phyloP scores from a whole-genome alignment of 2,113 vertebrate species.

The Trogon melanurus region DNA sequence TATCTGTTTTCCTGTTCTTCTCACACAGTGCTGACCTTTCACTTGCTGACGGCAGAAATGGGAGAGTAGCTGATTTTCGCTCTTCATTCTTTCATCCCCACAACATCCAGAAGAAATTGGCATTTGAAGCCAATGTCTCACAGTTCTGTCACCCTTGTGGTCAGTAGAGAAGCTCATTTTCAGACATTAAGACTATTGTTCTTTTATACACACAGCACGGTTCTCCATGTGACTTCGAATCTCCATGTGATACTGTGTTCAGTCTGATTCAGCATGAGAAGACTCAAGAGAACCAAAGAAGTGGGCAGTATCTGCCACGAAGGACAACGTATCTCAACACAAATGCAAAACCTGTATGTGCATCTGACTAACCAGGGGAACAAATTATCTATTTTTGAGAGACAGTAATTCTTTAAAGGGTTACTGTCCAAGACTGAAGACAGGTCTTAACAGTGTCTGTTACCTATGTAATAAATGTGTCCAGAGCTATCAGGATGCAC shows the following conservation, averaged over 20 bases:
- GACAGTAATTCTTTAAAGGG: background rate
- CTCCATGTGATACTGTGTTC: background rate
- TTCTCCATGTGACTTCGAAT: slow-evolving; percentile 7
- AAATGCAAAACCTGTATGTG: background rate
- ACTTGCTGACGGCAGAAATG: background rate
- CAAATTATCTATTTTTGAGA: background rate
- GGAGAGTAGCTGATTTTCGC: background rate
- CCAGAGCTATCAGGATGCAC: background rate
- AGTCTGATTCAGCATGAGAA: slow-evolving; percentile 5
- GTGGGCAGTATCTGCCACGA: background rate
- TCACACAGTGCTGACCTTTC: slow-evolving; percentile 9
- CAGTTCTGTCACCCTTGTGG: background rate
- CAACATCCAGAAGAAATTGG: background rate
- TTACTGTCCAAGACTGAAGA: background rate
- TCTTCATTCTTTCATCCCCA: background rate
- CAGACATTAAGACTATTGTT: slow-evolving; percentile 38
- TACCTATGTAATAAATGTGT: background rate
- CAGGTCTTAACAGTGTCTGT: background rate
- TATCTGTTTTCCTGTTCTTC: background rate
- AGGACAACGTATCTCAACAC: background rate
- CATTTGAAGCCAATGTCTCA: slow-evolving; percentile 36
- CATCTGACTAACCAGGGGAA: background rate
- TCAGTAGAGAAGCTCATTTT: background rate
- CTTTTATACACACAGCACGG: background rate
- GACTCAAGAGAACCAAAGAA: background rate